Percentiles rank a stretch among this genome's conserved stretches.
Conservation (phyloP, 2,888 invertebrate genomes). For the Monochamus alternatus region DNA sequence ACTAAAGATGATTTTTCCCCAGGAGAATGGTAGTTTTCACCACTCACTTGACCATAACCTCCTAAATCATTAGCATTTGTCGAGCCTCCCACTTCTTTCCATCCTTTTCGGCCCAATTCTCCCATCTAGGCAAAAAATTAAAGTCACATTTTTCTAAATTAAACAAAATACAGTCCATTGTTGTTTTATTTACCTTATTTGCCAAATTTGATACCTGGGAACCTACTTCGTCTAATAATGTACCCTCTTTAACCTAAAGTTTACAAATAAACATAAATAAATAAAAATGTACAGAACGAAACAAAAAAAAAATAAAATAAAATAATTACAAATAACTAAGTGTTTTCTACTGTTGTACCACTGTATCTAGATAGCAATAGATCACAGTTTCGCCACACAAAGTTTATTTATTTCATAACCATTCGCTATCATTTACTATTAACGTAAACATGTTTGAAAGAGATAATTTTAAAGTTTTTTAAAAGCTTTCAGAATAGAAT, state of each 20-base stretch:
- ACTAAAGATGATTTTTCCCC: constrained; percentile 71
- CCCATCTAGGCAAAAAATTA: constrained; percentile 72
- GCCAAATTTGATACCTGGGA: constrained; percentile 78
- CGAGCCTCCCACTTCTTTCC: constrained; percentile 71
- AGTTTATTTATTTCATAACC: too few relatives aligned
- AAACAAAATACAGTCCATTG: background rate
- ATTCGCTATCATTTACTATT: too few relatives aligned
- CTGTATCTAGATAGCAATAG: background rate
- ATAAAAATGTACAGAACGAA: constrained; percentile 58
- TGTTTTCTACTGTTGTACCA: background rate
- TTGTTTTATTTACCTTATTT: constrained; percentile 73
- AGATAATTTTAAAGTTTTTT: too few relatives aligned
- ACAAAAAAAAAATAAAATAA: constrained; percentile 44
- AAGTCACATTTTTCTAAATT: constrained; percentile 7
- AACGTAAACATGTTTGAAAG: too few relatives aligned
- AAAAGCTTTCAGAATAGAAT: too few relatives aligned
- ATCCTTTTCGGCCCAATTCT: constrained; percentile 80
- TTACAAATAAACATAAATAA: constrained; percentile 64
- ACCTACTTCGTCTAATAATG: constrained; percentile 78
- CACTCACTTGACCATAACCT: constrained; percentile 69
- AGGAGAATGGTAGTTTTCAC: constrained; percentile 69
- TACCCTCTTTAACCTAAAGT: constrained; percentile 80
- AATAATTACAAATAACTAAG: background rate
- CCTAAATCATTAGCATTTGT: constrained; percentile 58
- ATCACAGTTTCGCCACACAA: too few relatives aligned